phyloP scores from a whole-genome alignment of 2,113 vertebrate species.

The Myrmecophaga tridactyla region DNA sequence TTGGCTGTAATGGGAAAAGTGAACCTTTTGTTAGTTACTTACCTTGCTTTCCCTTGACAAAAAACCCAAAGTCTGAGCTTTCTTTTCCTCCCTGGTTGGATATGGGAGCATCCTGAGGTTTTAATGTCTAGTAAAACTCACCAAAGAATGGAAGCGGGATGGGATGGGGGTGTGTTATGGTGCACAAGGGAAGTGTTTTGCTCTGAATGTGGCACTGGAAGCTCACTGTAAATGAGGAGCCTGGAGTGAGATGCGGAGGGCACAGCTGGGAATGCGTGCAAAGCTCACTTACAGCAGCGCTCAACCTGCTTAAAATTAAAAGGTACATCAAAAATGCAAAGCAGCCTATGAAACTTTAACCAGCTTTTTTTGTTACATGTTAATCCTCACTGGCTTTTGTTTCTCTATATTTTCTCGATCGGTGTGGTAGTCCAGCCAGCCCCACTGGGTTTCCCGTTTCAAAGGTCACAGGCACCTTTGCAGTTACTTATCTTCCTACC shows the following conservation, averaged over 20 bases:
- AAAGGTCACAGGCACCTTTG: fast-evolving
- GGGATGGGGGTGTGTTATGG: not conserved
- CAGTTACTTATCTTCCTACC: not conserved
- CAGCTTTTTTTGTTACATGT: not conserved
- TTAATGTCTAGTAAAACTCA: conserved; percentile 61
- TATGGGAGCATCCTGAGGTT: conserved; percentile 31
- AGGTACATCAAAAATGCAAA: conserved; percentile 65
- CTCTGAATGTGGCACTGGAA: conserved; percentile 34
- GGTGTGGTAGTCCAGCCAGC: not conserved
- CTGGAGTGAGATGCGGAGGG: not conserved
- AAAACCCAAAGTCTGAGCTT: conserved; percentile 31
- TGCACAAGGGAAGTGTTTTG: conserved; percentile 30
- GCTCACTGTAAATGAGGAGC: conserved; percentile 43
- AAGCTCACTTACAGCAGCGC: conserved; percentile 25
- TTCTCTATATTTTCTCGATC: not conserved
- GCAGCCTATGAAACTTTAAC: conserved; percentile 54
- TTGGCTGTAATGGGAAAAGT: conserved; percentile 61
- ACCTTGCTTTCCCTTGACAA: conserved; percentile 24
- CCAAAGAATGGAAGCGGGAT: conserved; percentile 31
- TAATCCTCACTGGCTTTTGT: not conserved
- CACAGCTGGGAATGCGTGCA: conserved; percentile 49
- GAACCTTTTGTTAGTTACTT: conserved; percentile 54
- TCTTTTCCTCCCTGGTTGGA: not conserved
- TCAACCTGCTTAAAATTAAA: conserved; percentile 66
- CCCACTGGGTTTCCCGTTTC: not conserved